These are phyloP conservation scores for Hemibagrus guttatus DNA, from an alignment of 2,797 vertebrate genomes.

Conservation along the genomic window DNA sequence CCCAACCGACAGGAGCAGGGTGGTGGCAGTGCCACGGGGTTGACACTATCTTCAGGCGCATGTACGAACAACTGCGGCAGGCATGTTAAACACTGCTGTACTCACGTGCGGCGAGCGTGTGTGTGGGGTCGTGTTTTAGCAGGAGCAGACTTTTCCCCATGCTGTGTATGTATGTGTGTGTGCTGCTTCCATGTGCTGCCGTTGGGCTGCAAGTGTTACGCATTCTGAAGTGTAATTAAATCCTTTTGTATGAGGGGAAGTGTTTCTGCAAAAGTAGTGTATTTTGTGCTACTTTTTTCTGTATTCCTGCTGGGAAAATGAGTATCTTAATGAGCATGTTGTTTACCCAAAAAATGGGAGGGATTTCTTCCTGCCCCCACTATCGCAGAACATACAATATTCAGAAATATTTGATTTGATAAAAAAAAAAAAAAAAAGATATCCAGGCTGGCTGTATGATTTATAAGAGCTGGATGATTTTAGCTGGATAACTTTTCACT, in stretches of 20 bases:
- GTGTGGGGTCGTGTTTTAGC: slow-evolving; percentile 51
- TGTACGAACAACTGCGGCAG: slow-evolving; percentile 74
- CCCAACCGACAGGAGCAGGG: slow-evolving; percentile 44
- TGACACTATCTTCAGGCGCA: slow-evolving; percentile 69
- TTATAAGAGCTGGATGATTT: slow-evolving; percentile 38
- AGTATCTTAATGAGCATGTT: slow-evolving; percentile 64
- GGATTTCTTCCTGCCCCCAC: slow-evolving; percentile 34
- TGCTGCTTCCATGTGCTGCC: slow-evolving; percentile 42
- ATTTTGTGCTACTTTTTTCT: slow-evolving; percentile 59
- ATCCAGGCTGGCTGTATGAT: slow-evolving; percentile 47
- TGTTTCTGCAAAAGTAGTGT: slow-evolving; percentile 52
- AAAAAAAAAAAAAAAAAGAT: slow-evolving; percentile 59
- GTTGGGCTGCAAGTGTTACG: slow-evolving; percentile 44
- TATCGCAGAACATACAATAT: slow-evolving; percentile 51
- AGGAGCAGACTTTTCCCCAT: slow-evolving; percentile 45
- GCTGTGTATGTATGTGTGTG: slow-evolving; percentile 48
- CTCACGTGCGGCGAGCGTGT: slow-evolving; percentile 50
- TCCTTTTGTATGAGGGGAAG: slow-evolving; percentile 48
- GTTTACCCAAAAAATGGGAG: slow-evolving; percentile 67
- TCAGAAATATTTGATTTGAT: slow-evolving; percentile 66
- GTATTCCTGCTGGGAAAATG: slow-evolving; percentile 63
- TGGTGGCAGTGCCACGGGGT: slow-evolving; percentile 62
- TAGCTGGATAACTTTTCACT: slow-evolving; percentile 31
- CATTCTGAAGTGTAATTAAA: slow-evolving; percentile 56
- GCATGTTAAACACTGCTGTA: slow-evolving; percentile 74